Evolutionary conservation across 2,113 vertebrate species (phyloP).

Genomic region (Andinoacara biseriatus): DNA sequence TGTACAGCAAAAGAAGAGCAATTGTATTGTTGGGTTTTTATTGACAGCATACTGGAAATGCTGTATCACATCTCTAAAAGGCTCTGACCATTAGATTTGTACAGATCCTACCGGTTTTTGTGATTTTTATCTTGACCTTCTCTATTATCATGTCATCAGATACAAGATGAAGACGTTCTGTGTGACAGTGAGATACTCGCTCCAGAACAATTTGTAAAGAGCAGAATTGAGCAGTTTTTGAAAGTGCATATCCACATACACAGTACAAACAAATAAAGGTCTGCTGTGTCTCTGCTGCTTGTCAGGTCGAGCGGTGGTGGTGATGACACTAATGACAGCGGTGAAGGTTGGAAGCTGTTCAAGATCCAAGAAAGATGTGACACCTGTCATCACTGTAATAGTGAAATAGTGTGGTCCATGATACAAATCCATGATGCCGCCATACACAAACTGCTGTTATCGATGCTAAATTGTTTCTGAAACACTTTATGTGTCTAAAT

Average conservation of each 20-base stretch:
- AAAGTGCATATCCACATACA: not conserved
- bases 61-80: not conserved
- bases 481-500: constrained; percentile 17
- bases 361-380: not conserved
- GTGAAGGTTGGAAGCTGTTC: not conserved
- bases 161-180: not conserved
- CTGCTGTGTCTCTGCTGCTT: not conserved
- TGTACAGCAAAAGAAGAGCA: not conserved
- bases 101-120: not conserved
- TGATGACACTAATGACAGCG: constrained; percentile 15
- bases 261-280: not conserved
- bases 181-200: constrained; percentile 1
- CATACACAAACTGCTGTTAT: constrained; percentile 2
- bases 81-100: not conserved
- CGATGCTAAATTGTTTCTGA: constrained; percentile 22
- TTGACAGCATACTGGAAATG: not conserved
- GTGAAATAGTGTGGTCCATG: not conserved
- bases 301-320: not conserved
- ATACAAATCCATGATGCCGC: not conserved
- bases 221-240: constrained; percentile 4
- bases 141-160: constrained; percentile 9
- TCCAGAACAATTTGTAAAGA: constrained; percentile 2
- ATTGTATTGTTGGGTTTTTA: not conserved
- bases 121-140: constrained; percentile 30
- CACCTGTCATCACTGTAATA: constrained; percentile 12